phyloP scores from a whole-genome alignment of 2,113 vertebrate species.

The Tragelaphus strepsiceros region DNA sequence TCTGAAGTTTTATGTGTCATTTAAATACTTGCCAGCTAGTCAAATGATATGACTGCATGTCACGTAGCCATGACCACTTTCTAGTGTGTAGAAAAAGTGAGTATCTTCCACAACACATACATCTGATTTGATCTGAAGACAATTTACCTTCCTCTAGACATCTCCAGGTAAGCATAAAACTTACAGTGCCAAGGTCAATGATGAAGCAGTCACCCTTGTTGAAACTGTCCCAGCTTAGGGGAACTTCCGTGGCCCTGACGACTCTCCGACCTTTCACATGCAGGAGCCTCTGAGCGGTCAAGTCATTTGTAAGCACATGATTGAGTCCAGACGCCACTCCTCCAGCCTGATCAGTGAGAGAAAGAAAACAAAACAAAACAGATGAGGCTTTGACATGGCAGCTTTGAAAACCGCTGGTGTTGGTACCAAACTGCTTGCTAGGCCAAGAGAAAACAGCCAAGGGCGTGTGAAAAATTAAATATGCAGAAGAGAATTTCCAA shows the following conservation, averaged over 20 bases:
- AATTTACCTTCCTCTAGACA: background rate
- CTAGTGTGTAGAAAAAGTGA: background rate
- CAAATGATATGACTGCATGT: background rate
- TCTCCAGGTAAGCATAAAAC: conserved; percentile 30
- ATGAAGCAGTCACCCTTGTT: conserved; percentile 96
- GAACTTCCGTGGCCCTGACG: conserved; percentile 90
- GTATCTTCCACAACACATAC: rapidly evolving
- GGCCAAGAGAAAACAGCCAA: background rate
- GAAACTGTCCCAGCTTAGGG: conserved; percentile 90
- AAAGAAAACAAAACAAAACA: background rate
- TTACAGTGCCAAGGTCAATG: conserved; percentile 90
- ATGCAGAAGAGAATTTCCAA: background rate
- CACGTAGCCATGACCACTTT: background rate
- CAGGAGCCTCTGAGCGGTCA: conserved; percentile 85
- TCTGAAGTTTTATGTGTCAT: conserved; percentile 13
- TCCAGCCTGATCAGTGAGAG: conserved; percentile 81
- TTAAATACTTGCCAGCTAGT: background rate
- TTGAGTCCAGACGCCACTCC: conserved; percentile 93
- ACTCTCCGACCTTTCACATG: conserved; percentile 92
- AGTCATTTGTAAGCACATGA: conserved; percentile 91
- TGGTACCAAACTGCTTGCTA: rapidly evolving
- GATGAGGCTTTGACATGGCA: background rate
- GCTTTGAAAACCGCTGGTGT: background rate
- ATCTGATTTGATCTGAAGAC: background rate
- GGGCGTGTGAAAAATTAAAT: background rate